Evolutionary conservation across 2,797 vertebrate genomes (phyloP), one percentile per base, ranked within the genome.

Genomic region (Gymnothorax reevesii): DNA sequence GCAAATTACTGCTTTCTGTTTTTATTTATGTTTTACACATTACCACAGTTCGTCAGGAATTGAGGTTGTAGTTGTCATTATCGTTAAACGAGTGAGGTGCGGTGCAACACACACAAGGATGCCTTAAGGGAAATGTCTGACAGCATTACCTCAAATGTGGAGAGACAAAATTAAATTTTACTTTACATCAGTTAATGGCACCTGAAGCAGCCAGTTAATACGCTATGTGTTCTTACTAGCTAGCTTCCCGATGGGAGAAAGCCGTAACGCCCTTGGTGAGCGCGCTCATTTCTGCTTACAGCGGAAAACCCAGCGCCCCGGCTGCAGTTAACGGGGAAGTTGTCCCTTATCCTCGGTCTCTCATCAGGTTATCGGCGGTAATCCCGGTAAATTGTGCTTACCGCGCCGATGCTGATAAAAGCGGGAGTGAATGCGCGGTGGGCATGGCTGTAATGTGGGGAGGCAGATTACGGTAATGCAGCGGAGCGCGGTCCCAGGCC

Each of bases 391-490:
- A 87, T 86, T 84, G 86, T 87, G 88, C 86, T 88, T 85, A 79
- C 89, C 62, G 69, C 87, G 62, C 75, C 82, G 71, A 86, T 86
- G 84, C 86, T 85, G 85, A 87, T 80, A 85, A 66, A 54, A 88
- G 84, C 87, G 86, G 25, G 64, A 84, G 82, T 83, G 84, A 88
- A 89, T 88, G 91, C 89, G 91, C 90, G 87, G 22, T 55, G 85
- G 87, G 85, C 84, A 89, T 69, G 80, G 73, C 89, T 88, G 83
- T 64, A 91, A 91, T 95, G 94, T 20, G 57, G 33, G 10, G 55
- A 79, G 94, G 93, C 91, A 92, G 94, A 95, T 95, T 95, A 94
- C 87, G 90, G 93, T 92, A 93, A 88, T 88, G 62, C n/a, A 87
- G 86, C 85, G 88, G 73, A 91, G 89, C 88, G 88, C 87, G 90